Evolutionary conservation across 2,113 vertebrate species (phyloP).

Genomic region (Pan paniscus): DNA sequence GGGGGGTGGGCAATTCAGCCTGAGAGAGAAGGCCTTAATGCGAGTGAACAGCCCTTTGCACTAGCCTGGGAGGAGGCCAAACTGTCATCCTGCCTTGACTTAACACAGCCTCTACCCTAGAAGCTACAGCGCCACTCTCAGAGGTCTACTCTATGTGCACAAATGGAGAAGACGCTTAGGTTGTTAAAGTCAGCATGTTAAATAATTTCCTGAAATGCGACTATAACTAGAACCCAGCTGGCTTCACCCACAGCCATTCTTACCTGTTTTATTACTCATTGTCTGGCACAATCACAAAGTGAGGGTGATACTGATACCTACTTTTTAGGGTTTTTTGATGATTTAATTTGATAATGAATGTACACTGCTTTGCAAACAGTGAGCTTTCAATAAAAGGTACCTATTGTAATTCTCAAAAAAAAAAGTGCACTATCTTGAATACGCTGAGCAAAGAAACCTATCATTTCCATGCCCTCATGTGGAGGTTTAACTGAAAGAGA

Average conservation of each 20-base stretch:
- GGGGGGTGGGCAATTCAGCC: not conserved
- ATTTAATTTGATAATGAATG: too few species aligned
- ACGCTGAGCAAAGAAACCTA: too few species aligned
- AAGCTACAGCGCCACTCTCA: not conserved
- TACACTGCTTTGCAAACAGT: too few species aligned
- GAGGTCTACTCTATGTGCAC: not conserved
- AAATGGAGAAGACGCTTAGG: not conserved
- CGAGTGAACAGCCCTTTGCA: not conserved
- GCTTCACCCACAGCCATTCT: not conserved
- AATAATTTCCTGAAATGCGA: not conserved
- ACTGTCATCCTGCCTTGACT: not conserved
- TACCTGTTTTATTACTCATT: not conserved
- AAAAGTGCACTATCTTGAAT: too few species aligned
- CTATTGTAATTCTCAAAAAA: too few species aligned
- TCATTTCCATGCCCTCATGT: too few species aligned
- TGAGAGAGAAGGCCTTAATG: not conserved
- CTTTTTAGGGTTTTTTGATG: too few species aligned
- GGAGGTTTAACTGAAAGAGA: too few species aligned
- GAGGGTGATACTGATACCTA: too few species aligned
- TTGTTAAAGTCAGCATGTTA: too few species aligned
- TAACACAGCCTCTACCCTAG: not conserved
- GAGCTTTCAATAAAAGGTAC: too few species aligned
- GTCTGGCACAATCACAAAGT: not conserved
- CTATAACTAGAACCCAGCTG: not conserved
- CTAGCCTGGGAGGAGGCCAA: too few species aligned